phyloP scores from a whole-genome alignment of 2,797 vertebrate genomes.

The Artibeus jamaicensis region DNA sequence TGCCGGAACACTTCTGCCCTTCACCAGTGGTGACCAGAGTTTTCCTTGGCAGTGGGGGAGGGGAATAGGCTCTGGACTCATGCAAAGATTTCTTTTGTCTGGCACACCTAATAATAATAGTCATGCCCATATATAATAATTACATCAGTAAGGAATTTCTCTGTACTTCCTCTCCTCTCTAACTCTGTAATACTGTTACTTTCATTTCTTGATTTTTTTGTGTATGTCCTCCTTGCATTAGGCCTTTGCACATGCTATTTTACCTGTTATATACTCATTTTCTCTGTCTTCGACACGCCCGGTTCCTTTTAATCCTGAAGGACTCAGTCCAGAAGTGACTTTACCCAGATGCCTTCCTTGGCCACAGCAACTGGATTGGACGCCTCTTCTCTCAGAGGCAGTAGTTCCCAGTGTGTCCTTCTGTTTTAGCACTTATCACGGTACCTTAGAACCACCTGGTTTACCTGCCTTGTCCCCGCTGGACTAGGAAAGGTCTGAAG shows the following conservation, averaged over 20 bases:
- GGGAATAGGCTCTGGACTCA: not conserved
- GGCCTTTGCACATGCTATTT: not conserved
- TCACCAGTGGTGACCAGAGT: not conserved
- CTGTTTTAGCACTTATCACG: not conserved
- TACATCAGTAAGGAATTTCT: not conserved
- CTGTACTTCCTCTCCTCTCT: not conserved
- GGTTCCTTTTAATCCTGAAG: constrained; percentile 28
- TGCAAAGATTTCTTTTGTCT: not conserved
- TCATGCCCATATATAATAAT: not conserved
- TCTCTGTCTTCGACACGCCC: not conserved
- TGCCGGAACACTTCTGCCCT: not conserved
- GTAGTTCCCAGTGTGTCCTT: not conserved
- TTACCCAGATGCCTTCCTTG: not conserved
- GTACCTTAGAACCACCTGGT: not conserved
- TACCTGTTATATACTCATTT: not conserved
- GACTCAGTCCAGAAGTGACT: not conserved
- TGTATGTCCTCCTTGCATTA: not conserved
- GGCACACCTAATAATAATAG: not conserved
- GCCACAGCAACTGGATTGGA: not conserved
- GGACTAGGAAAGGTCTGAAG: not conserved
- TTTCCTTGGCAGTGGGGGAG: not conserved
- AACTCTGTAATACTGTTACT: not conserved
- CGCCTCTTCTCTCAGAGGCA: not conserved
- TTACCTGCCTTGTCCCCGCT: not conserved
- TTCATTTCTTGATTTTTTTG: not conserved